phyloP scores from a whole-genome alignment of 2,113 vertebrate genomes.

The Cyanoderma ruficeps region DNA sequence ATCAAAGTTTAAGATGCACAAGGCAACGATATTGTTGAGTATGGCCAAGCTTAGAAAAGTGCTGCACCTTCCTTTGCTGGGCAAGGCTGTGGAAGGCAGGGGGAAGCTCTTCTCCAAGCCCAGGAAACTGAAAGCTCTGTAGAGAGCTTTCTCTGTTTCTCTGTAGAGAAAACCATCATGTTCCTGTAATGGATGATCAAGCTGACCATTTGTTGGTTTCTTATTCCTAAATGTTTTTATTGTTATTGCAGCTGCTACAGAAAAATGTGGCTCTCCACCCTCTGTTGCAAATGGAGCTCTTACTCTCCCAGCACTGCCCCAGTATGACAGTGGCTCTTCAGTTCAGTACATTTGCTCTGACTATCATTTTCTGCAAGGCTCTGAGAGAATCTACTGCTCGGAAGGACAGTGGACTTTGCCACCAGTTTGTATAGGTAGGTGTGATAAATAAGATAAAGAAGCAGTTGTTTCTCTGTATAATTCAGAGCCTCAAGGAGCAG shows the following conservation, averaged over 20 bases:
- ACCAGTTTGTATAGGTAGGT: slow-evolving; percentile 74
- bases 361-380: slow-evolving; percentile 70
- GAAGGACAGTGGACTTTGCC: slow-evolving; percentile 66
- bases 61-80: not conserved
- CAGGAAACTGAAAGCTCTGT: not conserved
- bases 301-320: not conserved
- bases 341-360: slow-evolving; percentile 70
- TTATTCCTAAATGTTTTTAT: not conserved
- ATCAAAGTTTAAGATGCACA: too few species aligned
- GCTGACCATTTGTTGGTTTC: not conserved
- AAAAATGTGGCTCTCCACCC: slow-evolving; percentile 70
- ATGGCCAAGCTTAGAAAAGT: too few species aligned
- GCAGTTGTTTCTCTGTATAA: not conserved
- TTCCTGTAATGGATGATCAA: not conserved
- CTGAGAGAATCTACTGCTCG: slow-evolving; percentile 56
- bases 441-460: not conserved
- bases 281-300: slow-evolving; percentile 61
- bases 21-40: too few species aligned
- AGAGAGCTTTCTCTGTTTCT: too few species aligned
- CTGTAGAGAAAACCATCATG: not conserved
- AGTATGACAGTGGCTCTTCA: slow-evolving; percentile 69
- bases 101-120: not conserved
- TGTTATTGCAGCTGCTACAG: slow-evolving; percentile 18
- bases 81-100: not conserved
- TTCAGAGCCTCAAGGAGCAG: not conserved